A percentile compares a stretch with the other conserved stretches of the same genome.
Evolutionary conservation across 2,888 invertebrate species (phyloP).

Genomic region (Phortica okadai): DNA sequence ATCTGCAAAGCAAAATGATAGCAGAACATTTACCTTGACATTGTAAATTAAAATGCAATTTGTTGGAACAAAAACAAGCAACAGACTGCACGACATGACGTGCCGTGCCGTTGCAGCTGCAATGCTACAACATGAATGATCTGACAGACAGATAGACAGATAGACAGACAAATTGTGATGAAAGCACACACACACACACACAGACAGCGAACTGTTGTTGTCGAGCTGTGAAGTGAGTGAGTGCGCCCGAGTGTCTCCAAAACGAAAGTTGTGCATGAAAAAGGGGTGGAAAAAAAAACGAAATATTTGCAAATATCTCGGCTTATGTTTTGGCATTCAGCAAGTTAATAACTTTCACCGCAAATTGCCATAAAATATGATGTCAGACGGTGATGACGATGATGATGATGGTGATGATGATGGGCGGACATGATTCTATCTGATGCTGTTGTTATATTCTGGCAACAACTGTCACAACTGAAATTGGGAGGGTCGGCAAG

Average conservation of each 20-base stretch:
- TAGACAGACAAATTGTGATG: neutral
- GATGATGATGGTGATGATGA: neutral
- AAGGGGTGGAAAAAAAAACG: neutral
- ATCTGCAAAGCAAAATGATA: neutral
- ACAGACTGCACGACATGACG: neutral
- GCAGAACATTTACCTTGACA: conserved; percentile 7
- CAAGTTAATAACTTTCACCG: conserved; percentile 60
- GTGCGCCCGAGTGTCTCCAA: too few species aligned
- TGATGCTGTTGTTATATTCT: too few species aligned
- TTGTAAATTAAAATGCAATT: conserved; percentile 22
- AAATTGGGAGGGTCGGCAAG: neutral
- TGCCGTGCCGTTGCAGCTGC: neutral
- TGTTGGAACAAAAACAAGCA: conserved; percentile 2
- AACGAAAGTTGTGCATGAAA: neutral
- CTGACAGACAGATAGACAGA: neutral
- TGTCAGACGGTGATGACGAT: neutral
- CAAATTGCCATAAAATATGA: conserved; percentile 52
- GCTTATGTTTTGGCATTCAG: conserved; percentile 14
- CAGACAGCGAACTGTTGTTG: neutral
- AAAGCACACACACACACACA: neutral
- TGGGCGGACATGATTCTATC: neutral
- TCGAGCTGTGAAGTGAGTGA: too few species aligned
- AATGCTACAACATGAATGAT: neutral
- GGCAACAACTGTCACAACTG: neutral
- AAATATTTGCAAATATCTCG: conserved; percentile 16